A percentile compares a stretch with the other conserved stretches of the same genome.
phyloP scores from a whole-genome alignment of 1,140 invertebrate species.

The Solenopsis fugax region DNA sequence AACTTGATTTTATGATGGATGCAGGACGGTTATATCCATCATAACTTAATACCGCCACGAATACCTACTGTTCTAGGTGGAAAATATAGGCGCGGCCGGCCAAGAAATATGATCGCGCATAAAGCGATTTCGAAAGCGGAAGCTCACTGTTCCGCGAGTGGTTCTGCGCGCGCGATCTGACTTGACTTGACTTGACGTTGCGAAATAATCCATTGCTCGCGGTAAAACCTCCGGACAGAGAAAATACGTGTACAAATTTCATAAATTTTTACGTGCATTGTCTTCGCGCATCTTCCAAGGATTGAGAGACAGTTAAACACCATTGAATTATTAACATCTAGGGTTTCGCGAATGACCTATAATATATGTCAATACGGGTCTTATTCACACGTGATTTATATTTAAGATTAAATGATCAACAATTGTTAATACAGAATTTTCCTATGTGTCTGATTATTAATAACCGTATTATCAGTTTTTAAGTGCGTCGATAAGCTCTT shows the following conservation, averaged over 20 bases:
- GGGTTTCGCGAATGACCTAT: neutral
- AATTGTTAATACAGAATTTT: no score
- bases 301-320: neutral
- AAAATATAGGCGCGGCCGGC: conserved; percentile 41
- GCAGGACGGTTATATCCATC: conserved; percentile 46
- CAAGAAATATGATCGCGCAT: conserved; percentile 58
- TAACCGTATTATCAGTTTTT: neutral
- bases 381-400: neutral
- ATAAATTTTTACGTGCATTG: conserved; percentile 10
- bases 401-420: neutral
- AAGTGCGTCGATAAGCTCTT: neutral
- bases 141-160: conserved; percentile 26
- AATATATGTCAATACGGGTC: neutral
- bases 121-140: conserved; percentile 50
- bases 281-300: neutral
- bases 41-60: conserved; percentile 31
- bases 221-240: neutral
- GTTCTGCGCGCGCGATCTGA: conserved; percentile 14
- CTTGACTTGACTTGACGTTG: conserved; percentile 43
- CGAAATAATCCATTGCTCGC: conserved; percentile 24
- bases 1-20: conserved; percentile 60
- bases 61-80: conserved; percentile 24
- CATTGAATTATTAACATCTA: neutral
- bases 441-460: neutral
- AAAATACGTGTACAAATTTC: conserved; percentile 28